Evolutionary conservation across 2,888 invertebrate species (phyloP), one percentile per base, ranked within the genome.

Genomic region (Sesamia inferens): DNA sequence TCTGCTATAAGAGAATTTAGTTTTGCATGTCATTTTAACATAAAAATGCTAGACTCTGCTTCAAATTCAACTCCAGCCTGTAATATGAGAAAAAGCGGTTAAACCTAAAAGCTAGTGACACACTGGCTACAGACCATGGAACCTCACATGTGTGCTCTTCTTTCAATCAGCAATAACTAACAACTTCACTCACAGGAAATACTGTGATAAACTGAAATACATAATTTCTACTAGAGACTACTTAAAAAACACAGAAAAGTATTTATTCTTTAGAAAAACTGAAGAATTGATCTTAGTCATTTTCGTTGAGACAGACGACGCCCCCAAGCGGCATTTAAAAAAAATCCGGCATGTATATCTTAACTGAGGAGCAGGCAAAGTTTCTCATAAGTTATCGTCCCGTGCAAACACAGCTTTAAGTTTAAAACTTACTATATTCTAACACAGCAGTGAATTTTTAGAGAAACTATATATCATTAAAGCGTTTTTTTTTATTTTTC

Each of bases 361-460:
- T 62, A 42, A 19, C 51, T n/a, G 11, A 24, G 14, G 14, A 76
- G 48, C 61, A 62, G 24, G 16, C 19, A 64, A 73, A 67, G 76
- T 76, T 78, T 16, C n/a, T 7, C 19, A 13, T 62, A 62, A 69
- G 62, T n/a, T 70, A 66, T 74, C 71, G 55, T 51, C 47, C 14
- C 8, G 62, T 78, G 82, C 58, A 78, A 47, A 58, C 68, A 24
- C 44, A 54, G 58, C 80, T 68, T 78, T 59, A 82, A 59, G 70
- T 82, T 82, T 68, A 3, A 81, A 79, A 69, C 62, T 67, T 70
- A 81, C 68, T 75, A 79, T 78, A 75, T 74, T 67, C 75, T 71
- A 82, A 81, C 70, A 82, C 71, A 69, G 83, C 71, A 59, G 79
- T 81, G 79, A 82, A 82, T 82, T 82, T 74, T 78, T 61, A 71